phyloP scores from a whole-genome alignment of 2,888 invertebrate genomes.

The Tanytarsus gracilentus region DNA sequence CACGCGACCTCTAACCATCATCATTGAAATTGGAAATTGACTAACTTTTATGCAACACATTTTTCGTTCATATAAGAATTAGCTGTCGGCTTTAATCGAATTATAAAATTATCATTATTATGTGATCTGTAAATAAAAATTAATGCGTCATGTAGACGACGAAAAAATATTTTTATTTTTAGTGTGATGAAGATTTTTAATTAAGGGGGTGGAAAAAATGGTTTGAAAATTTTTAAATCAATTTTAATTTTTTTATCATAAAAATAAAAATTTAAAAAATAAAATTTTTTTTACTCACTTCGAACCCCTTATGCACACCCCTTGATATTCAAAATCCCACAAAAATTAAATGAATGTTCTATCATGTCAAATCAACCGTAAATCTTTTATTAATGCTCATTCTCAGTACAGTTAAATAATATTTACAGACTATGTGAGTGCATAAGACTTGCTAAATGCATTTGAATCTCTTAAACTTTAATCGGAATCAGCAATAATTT shows the following conservation, averaged over 20 bases:
- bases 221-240: too few species aligned
- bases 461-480: neutral
- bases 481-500: slow-evolving; percentile 23
- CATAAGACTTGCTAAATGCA: neutral
- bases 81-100: slow-evolving; percentile 6
- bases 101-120: slow-evolving; percentile 7
- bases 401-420: neutral
- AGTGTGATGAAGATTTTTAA: neutral
- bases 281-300: too few species aligned
- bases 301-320: neutral
- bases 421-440: too few species aligned
- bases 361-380: slow-evolving; percentile 17
- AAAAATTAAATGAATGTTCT: neutral
- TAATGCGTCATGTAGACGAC: neutral
- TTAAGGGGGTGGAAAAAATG: neutral
- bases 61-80: neutral
- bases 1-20: neutral
- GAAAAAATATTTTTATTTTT: neutral
- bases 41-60: neutral
- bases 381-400: slow-evolving; percentile 16
- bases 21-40: slow-evolving; percentile 2
- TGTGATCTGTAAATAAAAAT: slow-evolving; percentile 6
- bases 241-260: too few species aligned
- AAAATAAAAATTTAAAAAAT: too few species aligned
- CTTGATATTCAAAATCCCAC: too few species aligned